Percentiles rank a stretch among this genome's conserved stretches.
phyloP scores from a whole-genome alignment of 1,140 invertebrate genomes.

The Drosophila ananassae region DNA sequence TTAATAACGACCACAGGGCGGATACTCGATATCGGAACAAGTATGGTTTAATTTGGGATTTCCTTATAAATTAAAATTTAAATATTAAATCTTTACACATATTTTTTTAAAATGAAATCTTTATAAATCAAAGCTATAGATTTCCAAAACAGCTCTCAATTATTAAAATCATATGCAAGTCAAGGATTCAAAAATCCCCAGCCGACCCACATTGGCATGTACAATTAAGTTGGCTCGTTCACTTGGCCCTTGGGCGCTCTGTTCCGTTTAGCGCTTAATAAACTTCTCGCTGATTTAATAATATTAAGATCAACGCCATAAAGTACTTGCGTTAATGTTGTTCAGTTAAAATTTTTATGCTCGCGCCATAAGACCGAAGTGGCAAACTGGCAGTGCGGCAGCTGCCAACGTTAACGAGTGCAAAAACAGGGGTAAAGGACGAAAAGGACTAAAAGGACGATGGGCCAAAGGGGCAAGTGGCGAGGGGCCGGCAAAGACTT shows the following conservation, averaged over 20 bases:
- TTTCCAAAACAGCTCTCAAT: too few relatives aligned
- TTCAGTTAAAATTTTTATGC: conserved; percentile 79
- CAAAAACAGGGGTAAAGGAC: conserved; percentile 2
- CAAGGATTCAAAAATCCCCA: not conserved
- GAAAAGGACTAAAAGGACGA: not conserved
- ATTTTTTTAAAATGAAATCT: too few relatives aligned
- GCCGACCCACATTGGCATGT: conserved; percentile 1
- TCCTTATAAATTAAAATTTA: not conserved
- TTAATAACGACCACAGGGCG: conserved; percentile 24
- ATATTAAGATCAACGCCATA: conserved; percentile 77
- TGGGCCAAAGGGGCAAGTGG: not conserved
- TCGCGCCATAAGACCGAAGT: conserved; percentile 71
- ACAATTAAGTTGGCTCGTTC: conserved; percentile 18
- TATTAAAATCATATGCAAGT: too few relatives aligned
- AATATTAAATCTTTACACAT: too few relatives aligned
- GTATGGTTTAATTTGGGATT: not conserved
- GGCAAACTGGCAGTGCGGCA: conserved; percentile 63
- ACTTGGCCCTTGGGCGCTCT: conserved; percentile 13
- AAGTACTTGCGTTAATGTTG: conserved; percentile 77
- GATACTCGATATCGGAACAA: conserved; percentile 7
- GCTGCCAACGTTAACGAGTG: conserved; percentile 44
- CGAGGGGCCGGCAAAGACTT: conserved; percentile 3
- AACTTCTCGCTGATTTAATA: conserved; percentile 76
- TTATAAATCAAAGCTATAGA: too few relatives aligned
- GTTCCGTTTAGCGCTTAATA: conserved; percentile 61